Conservation (phyloP, 2,797 vertebrate genomes). For the Lagodon rhomboides region DNA sequence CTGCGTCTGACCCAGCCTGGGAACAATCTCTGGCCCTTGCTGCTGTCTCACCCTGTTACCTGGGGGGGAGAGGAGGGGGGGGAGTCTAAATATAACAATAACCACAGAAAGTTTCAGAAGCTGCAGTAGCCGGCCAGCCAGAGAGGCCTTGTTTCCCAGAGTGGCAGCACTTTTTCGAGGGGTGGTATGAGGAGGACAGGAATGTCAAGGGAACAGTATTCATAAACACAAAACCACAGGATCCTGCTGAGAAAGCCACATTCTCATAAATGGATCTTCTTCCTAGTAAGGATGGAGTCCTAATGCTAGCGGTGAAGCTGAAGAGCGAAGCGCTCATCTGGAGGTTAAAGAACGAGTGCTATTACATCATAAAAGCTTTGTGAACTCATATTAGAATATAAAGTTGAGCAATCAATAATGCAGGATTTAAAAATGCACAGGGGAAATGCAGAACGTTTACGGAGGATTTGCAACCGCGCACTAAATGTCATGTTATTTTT, state of each 20-base stretch:
- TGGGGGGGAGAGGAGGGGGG: conserved; percentile 7
- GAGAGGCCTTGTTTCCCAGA: conserved; percentile 67
- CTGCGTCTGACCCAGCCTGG: conserved; percentile 49
- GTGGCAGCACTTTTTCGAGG: conserved; percentile 56
- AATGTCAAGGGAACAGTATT: conserved; percentile 78
- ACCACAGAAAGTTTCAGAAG: conserved; percentile 56
- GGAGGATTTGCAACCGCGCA: conserved; percentile 10
- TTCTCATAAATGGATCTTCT: conserved; percentile 70
- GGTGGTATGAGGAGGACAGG: conserved; percentile 65
- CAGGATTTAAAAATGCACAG: background rate
- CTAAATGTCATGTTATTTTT: conserved; percentile 11
- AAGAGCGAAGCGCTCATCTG: conserved; percentile 5
- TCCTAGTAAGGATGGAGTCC: conserved; percentile 40
- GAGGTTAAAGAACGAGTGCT: conserved; percentile 20
- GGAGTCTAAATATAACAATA: conserved; percentile 75
- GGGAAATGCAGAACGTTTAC: background rate
- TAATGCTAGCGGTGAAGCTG: conserved; percentile 20
- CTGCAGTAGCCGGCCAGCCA: conserved; percentile 19
- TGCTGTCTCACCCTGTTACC: conserved; percentile 44
- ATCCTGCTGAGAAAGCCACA: conserved; percentile 67
- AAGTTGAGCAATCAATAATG: conserved; percentile 11
- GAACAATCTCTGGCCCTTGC: conserved; percentile 45
- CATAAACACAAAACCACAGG: conserved; percentile 72
- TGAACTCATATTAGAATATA: background rate
- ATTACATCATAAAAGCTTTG: background rate